These are phyloP conservation scores for Coelinius sp. DNA, from an alignment of 2,888 invertebrate genomes.

Conservation along the genomic window DNA sequence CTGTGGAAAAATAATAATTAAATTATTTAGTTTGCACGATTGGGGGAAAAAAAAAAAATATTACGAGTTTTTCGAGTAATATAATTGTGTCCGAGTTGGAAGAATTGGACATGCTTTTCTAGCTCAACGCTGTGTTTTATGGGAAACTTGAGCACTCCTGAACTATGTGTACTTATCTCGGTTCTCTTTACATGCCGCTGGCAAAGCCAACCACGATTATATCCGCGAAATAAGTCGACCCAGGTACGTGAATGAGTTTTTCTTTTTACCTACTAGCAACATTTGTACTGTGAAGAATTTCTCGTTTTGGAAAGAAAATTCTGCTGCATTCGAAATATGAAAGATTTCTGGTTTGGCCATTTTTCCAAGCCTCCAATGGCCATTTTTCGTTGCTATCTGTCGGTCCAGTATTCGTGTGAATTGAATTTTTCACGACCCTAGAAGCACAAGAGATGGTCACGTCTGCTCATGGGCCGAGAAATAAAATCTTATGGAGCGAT, in stretches of 20 bases:
- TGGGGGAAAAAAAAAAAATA: background rate
- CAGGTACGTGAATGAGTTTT: slow-evolving; percentile 58
- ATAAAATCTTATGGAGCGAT: slow-evolving; percentile 43
- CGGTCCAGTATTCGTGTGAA: background rate
- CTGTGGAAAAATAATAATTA: background rate
- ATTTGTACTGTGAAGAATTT: slow-evolving; percentile 36
- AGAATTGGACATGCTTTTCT: background rate
- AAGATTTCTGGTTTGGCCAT: background rate
- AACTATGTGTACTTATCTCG: slow-evolving; percentile 33
- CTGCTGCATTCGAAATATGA: slow-evolving; percentile 1
- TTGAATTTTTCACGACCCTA: slow-evolving; percentile 8
- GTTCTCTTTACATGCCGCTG: background rate
- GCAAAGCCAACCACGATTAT: slow-evolving; percentile 52
- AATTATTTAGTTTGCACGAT: background rate
- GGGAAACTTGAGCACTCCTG: background rate
- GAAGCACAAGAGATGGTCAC: slow-evolving; percentile 19
- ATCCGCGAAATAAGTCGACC: slow-evolving; percentile 61
- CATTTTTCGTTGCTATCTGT: background rate
- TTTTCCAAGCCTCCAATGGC: background rate
- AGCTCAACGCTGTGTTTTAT: background rate
- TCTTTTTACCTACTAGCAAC: slow-evolving; percentile 31
- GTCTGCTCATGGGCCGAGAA: slow-evolving; percentile 34
- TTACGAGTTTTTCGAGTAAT: background rate
- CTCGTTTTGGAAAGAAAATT: background rate
- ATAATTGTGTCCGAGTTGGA: background rate